Conservation (phyloP, 2,888 invertebrate species). For the Acheta domesticus region DNA sequence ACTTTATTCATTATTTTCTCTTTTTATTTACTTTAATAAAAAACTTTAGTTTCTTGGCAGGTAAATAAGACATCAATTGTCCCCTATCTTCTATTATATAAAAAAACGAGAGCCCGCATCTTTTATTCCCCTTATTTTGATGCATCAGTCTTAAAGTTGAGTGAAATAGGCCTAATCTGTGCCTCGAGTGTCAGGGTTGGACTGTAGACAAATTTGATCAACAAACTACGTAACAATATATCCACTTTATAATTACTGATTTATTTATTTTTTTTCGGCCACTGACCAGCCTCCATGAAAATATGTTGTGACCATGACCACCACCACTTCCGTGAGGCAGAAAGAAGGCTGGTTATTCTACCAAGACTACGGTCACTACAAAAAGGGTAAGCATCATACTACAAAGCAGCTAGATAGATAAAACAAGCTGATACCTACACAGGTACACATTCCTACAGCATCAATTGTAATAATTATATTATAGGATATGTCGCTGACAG, state of each 20-base stretch:
- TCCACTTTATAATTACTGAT: slow-evolving; percentile 18
- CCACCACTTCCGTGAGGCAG: background rate
- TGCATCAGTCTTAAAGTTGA: slow-evolving; percentile 36
- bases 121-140: slow-evolving; percentile 30
- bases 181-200: slow-evolving; percentile 27
- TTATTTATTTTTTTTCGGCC: background rate
- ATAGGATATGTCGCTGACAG: slow-evolving; percentile 29
- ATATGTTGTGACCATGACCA: background rate
- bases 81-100: slow-evolving; percentile 28
- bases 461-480: slow-evolving; percentile 22
- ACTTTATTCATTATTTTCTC: slow-evolving; percentile 22
- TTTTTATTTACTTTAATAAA: slow-evolving; percentile 23
- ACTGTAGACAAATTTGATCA: slow-evolving; percentile 23
- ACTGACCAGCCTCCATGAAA: slow-evolving; percentile 25
- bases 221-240: slow-evolving; percentile 25
- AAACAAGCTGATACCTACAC: slow-evolving; percentile 23
- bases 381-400: slow-evolving; percentile 18
- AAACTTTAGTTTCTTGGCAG: slow-evolving; percentile 26
- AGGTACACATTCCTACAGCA: slow-evolving; percentile 25
- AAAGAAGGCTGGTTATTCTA: background rate
- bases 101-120: slow-evolving; percentile 30
- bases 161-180: slow-evolving; percentile 33
- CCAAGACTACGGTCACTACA: slow-evolving; percentile 18
- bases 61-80: slow-evolving; percentile 29
- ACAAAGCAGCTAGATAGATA: slow-evolving; percentile 25